These are phyloP conservation scores for Drosophila tristis DNA, from an alignment of 1,140 invertebrate species.

Conservation along the genomic window DNA sequence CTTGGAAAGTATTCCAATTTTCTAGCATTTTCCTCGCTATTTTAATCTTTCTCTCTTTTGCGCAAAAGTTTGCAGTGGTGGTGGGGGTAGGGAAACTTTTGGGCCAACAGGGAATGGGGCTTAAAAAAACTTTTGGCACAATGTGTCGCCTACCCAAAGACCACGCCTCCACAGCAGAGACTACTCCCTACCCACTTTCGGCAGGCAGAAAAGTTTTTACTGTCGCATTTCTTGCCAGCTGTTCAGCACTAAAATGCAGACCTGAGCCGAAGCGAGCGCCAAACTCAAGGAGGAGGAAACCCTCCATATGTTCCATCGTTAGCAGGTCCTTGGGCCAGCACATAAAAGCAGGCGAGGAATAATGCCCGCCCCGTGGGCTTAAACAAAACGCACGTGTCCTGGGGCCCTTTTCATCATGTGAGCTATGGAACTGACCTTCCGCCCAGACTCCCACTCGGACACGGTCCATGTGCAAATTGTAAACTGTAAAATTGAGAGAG, in stretches of 20 bases:
- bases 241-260: constrained; percentile 69
- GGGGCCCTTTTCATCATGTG: constrained; percentile 25
- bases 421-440: constrained; percentile 65
- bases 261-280: background rate
- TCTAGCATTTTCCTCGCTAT: constrained; percentile 54
- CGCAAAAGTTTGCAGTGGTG: constrained; percentile 37
- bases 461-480: constrained; percentile 58
- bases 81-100: constrained; percentile 44
- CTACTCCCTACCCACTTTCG: background rate
- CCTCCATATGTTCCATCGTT: constrained; percentile 23
- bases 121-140: constrained; percentile 65
- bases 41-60: constrained; percentile 37
- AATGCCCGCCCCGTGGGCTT: constrained; percentile 39
- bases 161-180: constrained; percentile 33
- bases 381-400: constrained; percentile 76
- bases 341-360: constrained; percentile 14
- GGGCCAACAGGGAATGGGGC: constrained; percentile 6
- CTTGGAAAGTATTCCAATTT: constrained; percentile 77
- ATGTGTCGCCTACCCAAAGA: constrained; percentile 59
- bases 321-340: constrained; percentile 46
- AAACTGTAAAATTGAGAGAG: constrained; percentile 20
- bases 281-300: constrained; percentile 9
- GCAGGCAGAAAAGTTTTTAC: constrained; percentile 68
- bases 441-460: constrained; percentile 20
- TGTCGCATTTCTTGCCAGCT: constrained; percentile 71